Evolutionary conservation across 2,888 invertebrate species (phyloP).

Genomic region (Nomada goodeniana): DNA sequence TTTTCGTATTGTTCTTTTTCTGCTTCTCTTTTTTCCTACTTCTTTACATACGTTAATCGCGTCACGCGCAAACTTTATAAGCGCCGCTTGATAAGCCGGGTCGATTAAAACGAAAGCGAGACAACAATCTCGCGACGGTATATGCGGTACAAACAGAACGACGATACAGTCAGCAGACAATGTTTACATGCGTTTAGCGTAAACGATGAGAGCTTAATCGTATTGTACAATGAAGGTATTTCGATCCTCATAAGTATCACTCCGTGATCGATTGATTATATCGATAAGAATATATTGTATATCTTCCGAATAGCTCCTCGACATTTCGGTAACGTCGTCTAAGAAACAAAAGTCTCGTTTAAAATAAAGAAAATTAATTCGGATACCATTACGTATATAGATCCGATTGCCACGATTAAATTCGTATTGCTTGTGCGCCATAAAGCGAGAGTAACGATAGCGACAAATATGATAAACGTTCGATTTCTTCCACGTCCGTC

Average conservation of each 20-base stretch:
- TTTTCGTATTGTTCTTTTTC: neutral
- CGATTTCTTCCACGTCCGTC: neutral
- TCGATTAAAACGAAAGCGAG: neutral
- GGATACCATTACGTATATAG: no score
- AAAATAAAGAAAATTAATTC: no score
- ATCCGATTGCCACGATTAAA: no score
- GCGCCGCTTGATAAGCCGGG: neutral
- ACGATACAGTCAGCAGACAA: neutral
- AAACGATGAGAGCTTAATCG: neutral
- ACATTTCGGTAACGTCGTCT: no score
- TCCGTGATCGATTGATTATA: neutral
- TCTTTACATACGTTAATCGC: neutral
- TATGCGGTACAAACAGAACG: neutral
- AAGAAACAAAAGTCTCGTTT: no score
- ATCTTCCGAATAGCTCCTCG: no score
- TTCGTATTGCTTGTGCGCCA: no score
- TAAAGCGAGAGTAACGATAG: neutral
- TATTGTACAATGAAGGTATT: neutral
- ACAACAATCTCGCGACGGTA: conserved; percentile 1
- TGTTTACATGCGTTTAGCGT: neutral
- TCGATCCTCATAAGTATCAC: neutral
- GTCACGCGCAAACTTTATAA: neutral
- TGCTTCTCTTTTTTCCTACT: neutral
- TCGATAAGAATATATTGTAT: no score
- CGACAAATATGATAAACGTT: neutral